Base-by-base conservation (phyloP, 2,113 vertebrate genomes). In the Prunella himalayana region DNA sequence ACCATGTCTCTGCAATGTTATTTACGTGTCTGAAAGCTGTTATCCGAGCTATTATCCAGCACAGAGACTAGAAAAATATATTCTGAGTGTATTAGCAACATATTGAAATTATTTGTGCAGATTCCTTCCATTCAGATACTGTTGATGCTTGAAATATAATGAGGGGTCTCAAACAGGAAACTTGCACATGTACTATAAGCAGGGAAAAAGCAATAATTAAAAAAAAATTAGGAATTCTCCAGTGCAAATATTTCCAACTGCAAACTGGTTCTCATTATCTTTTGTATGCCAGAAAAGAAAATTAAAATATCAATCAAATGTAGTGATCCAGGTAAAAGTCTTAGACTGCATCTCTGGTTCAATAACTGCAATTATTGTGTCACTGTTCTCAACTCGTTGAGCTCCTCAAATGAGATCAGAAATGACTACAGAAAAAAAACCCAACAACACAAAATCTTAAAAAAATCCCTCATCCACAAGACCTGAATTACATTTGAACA, bases 261-360 rank as follows among this genome's bases (percentile, higher is more conserved):
- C 80, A 92, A 79, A 72, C 31, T 44, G 69, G 80, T 80, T 90
- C 87, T 96, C 70, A 86, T 87, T 78, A 76, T 57, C 90, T 87
- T 86, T 92, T 82, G 79, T 63, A 81, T 92, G 88, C 85, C 86
- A 77, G 84, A 95, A 94, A 91, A 76, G 2, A 3, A 89, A 90
- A 95, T 80, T 89, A 95, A 96, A 94, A 90, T 65, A 72, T 89
- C 94, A 85, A 56, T 73, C 82, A 94, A 81, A 90, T 14, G 76
- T 82, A 95, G 84, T 25, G 53, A 93, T 89, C 54, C 91, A 69
- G 64, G 75, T 94, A 94, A 75, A 92, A 96, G 70, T 87, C 90
- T 95, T 77, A 86, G 82, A 83, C 73, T 37, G 68, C 53, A 59
- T 78, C 65, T 66, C 60, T 9, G 56, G 85, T 90, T 96, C 88